A percentile compares a stretch with the other conserved stretches of the same genome.
Conservation (phyloP, 2,113 vertebrate genomes). For the Astur gentilis region DNA sequence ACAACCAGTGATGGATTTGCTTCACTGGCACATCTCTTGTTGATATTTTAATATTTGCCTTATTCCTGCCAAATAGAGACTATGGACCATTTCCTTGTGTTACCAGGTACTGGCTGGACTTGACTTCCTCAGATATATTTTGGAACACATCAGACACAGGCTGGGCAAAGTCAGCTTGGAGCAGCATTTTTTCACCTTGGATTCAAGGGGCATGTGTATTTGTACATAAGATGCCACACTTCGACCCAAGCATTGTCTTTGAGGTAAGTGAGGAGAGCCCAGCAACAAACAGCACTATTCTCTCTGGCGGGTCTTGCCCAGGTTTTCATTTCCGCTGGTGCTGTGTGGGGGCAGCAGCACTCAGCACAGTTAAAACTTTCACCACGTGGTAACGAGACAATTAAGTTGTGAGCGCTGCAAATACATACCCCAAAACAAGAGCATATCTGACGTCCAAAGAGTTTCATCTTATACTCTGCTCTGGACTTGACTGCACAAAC, state of each 20-base stretch:
- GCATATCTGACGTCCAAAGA: neutral
- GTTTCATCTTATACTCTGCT: neutral
- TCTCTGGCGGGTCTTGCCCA: neutral
- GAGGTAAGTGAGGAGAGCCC: conserved; percentile 62
- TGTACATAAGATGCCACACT: conserved; percentile 74
- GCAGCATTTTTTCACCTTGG: conserved; percentile 79
- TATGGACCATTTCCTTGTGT: neutral
- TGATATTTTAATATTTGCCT: neutral
- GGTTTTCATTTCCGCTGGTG: neutral
- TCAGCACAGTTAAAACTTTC: neutral
- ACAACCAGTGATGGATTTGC: neutral
- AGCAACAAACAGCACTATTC: neutral
- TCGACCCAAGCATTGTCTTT: conserved; percentile 68
- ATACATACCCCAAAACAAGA: neutral
- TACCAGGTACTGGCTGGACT: conserved; percentile 79
- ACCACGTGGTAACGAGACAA: neutral
- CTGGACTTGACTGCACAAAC: neutral
- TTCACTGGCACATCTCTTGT: neutral
- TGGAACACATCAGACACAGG: conserved; percentile 84
- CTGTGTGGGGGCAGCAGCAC: neutral
- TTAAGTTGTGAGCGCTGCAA: neutral
- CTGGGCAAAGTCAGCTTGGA: conserved; percentile 84
- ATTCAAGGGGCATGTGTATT: conserved; percentile 82
- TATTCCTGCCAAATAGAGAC: neutral
- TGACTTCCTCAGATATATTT: conserved; percentile 73